Evolutionary conservation across 2,797 vertebrate genomes (phyloP), one percentile per base, ranked within the genome.

Genomic region (Sebastes reedi): DNA sequence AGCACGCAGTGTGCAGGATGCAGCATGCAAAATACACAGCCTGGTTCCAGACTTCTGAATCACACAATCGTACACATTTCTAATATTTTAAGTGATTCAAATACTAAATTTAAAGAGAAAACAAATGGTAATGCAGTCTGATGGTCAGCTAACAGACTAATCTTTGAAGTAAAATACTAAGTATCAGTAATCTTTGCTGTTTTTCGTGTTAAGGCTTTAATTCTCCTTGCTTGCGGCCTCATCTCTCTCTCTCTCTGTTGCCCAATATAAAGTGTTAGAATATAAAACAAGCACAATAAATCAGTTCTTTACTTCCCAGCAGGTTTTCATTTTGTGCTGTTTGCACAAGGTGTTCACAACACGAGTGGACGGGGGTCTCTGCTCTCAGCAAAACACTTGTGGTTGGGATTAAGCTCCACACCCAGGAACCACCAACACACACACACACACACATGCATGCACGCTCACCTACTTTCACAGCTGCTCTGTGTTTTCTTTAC

Each of bases 301-400:
- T 68, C 12, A 27, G 16, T 4, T 13, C 11, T 54, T 32, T 22
- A 3, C 18, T 59, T 39, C 50, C 6, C 11, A 22, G 24, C 14
- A 13, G 24, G 12, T 18, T 65, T 69, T 54, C n/a, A 59, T 60
- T 71, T 30, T 27, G 4, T 29, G 32, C 58, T 83, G 84, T 87
- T 88, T 86, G 72, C 72, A 74, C 64, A 81, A 71, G 67, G 81
- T 83, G 73, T 86, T 46, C 62, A 27, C 46, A 32, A 24, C 34
- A 73, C 50, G 62, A 50, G 56, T 13, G 18, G 32, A 62, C 1
- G 24, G 59, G 65, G 75, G 14, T 83, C 71, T 75, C 62, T 22
- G 27, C 22, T n/a, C 34, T 73, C 77, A 87, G 80, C 69, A 67
- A 79, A 82, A 80, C 82, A 76, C 59, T 70, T 75, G 58, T 64